Base-by-base conservation (phyloP, 2,113 vertebrate genomes). In the Fulica atra region DNA sequence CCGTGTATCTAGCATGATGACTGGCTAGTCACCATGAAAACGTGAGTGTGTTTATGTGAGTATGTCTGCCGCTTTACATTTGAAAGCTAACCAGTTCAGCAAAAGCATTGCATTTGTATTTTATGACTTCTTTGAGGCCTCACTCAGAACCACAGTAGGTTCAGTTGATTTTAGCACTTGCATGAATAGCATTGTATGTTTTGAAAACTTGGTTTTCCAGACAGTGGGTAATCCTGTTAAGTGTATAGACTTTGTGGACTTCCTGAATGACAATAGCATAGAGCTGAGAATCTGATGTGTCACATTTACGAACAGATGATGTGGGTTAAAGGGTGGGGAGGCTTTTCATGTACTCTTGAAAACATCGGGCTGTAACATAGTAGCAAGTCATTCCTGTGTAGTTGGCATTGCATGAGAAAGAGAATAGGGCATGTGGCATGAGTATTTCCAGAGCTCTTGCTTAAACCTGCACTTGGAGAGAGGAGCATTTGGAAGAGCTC, bases 41-140 rank as follows among this genome's bases (percentile, higher is more conserved):
- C 1, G 0, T 69, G 65, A 63, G 25, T 8, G 14, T 7, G 1
- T n/a, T 63, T 59, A 20, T 1, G 0, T 18, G 25, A 42, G 29
- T 60, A 71, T 7, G 7, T 60, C 18, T 48, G 10, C 7, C 21
- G 46, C 46, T 48, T 48, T 48, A 48, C 46, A 21, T 21, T 10
- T 38, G 36, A 71, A 84, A 69, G 64, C 10, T 59, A 63, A 28
- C 4, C 10, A 7, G 3, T 38, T 72, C 20, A 84, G 4, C 29
- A 71, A 9, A 88, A 78, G 9, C 14, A 9, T 9, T 48, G 1
- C 28, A 3, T 59, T 40, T 63, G 4, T 36, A 8, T 40, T 54
- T 4, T 8, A 42, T 40, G 9, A 17, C 4, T 72, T 20, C 13
- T 65, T 40, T n/a, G 11, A 76, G 38, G 38, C 35, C 11, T 16